These are phyloP conservation scores for Nephrotoma guestfalica DNA, from an alignment of 2,888 invertebrate species.

Conservation along the genomic window DNA sequence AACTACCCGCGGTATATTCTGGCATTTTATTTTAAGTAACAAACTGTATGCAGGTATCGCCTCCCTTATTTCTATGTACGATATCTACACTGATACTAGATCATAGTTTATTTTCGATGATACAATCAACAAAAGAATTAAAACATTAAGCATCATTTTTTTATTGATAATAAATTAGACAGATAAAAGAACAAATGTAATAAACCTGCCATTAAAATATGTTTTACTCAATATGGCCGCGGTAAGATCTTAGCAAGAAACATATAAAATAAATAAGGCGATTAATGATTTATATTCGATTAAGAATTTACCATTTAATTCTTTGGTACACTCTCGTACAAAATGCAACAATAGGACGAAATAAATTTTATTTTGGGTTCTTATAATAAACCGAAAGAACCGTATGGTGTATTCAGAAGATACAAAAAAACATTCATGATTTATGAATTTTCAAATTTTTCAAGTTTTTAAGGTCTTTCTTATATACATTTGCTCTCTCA, in stretches of 20 bases:
- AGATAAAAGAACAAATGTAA: neutral
- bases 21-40: too few relatives aligned
- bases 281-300: neutral
- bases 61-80: too few relatives aligned
- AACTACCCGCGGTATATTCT: too few relatives aligned
- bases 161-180: neutral
- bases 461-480: neutral
- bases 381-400: neutral
- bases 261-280: neutral
- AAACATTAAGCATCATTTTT: neutral
- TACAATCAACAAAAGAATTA: neutral
- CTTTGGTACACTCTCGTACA: neutral
- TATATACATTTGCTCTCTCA: neutral
- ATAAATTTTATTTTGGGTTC: neutral
- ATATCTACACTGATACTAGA: neutral
- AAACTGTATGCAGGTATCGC: too few relatives aligned
- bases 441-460: neutral
- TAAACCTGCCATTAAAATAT: neutral
- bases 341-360: neutral
- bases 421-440: neutral
- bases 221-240: neutral
- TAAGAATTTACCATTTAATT: neutral
- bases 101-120: neutral
- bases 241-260: neutral
- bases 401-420: neutral